Conservation (phyloP, 1,140 invertebrate genomes). For the Chionoecetes opilio region DNA sequence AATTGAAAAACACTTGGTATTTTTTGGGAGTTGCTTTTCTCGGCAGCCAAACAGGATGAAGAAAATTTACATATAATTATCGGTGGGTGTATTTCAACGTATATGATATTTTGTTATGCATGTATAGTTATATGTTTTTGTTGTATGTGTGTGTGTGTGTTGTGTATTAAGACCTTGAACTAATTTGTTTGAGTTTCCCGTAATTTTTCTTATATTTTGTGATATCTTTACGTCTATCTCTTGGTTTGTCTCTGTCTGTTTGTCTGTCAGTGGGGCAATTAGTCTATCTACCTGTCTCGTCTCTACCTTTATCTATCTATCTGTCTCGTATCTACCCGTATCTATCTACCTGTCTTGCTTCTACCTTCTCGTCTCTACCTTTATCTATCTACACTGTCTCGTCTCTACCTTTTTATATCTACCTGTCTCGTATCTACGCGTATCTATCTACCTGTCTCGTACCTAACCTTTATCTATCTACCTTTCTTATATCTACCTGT, state of each 20-base stretch:
- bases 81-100: neutral
- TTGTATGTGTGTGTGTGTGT: neutral
- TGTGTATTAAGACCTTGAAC: neutral
- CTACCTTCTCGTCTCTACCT: too few relatives aligned
- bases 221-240: neutral
- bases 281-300: neutral
- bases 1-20: neutral
- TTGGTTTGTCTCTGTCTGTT: neutral
- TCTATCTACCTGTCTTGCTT: too few relatives aligned
- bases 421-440: too few relatives aligned
- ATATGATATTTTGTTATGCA: neutral
- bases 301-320: too few relatives aligned
- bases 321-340: too few relatives aligned
- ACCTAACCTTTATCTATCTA: too few relatives aligned
- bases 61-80: constrained; percentile 9
- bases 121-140: neutral
- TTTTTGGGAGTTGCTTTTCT: neutral
- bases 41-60: neutral
- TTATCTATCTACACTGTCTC: too few relatives aligned
- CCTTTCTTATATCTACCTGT: too few relatives aligned
- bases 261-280: neutral
- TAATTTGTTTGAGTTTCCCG: too few relatives aligned
- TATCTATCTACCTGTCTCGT: too few relatives aligned
- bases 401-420: too few relatives aligned
- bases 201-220: neutral